Conservation (phyloP, 2,113 vertebrate genomes). For the Equus przewalskii region DNA sequence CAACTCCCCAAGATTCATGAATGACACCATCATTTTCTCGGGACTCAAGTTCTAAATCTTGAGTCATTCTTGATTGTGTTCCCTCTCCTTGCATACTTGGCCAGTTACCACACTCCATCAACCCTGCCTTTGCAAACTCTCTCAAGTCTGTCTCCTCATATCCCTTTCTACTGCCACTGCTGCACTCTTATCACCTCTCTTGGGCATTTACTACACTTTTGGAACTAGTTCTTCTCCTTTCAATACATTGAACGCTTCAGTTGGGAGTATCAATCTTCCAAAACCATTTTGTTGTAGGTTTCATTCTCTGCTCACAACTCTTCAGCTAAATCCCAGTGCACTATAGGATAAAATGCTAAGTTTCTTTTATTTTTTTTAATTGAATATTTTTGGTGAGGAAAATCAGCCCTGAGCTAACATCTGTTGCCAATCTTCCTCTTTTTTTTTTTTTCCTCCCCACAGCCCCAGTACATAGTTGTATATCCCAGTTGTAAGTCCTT, state of each 20-base stretch:
- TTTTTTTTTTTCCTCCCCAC: too few relatives aligned
- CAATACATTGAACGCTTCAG: background rate
- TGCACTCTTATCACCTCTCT: background rate
- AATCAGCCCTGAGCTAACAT: too few relatives aligned
- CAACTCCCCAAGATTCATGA: background rate
- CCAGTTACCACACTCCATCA: background rate
- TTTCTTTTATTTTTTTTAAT: too few relatives aligned
- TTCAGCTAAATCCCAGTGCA: background rate
- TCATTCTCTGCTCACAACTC: slow-evolving; percentile 28
- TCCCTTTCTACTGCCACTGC: background rate
- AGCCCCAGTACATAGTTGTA: too few relatives aligned
- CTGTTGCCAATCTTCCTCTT: too few relatives aligned
- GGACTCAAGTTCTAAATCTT: background rate
- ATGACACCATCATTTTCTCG: background rate
- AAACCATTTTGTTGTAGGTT: slow-evolving; percentile 27
- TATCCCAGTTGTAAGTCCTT: too few relatives aligned
- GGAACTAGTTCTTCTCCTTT: slow-evolving; percentile 10
- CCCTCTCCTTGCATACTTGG: background rate
- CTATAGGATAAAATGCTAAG: background rate
- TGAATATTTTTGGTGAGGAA: too few relatives aligned
- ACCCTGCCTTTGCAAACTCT: background rate
- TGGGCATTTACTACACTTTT: background rate
- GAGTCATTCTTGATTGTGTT: background rate
- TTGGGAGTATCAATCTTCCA: slow-evolving; percentile 19
- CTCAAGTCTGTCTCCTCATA: background rate